Evolutionary conservation across 2,113 vertebrate genomes (phyloP), one percentile per base, ranked within the genome.

Genomic region (Melospiza georgiana): DNA sequence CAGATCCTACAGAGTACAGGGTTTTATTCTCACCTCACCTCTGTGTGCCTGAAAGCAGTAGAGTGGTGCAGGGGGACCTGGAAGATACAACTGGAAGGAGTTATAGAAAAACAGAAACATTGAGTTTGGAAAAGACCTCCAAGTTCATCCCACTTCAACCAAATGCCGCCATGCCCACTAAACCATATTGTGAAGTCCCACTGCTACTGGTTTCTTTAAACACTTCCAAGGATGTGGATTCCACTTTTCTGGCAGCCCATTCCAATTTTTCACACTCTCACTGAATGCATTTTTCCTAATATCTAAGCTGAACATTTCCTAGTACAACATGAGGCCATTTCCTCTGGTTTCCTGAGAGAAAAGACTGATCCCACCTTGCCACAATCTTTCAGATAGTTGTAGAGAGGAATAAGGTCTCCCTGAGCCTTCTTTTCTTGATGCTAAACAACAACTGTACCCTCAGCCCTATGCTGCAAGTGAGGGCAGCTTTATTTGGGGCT

Each of bases 341-440:
- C 23, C 46, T 46, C 24, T 31, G 43, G 6, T 4, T 66, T 5
- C 21, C 9, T 52, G 39, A 33, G 54, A 30, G 24, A 68, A 61
- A 52, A 75, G 16, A 21, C 9, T 0, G 0, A 20, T 2, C 11
- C 7, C 37, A 39, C 19, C 23, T n/a, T 46, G 5, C 28, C 39
- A 48, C 39, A 48, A 22, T 4, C 24, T 33, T 28, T 44, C 41
- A 31, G 41, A 25, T 2, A 27, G 10, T 0, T 61, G 11, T 15
- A 21, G 21, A n/a, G 28, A 46, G 20, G 24, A 61, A 46, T 9
- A 21, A 52, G 3, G 3, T 39, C 13, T n/a, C 33, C 61, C 28
- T 4, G 23, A 75, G 7, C 33, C 28, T 74, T 28, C 12, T 52
- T 59, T 58, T 24, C 18, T 67, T 15, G 5, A 9, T 6, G 3